Percentiles rank a stretch among this genome's conserved stretches.
Evolutionary conservation across 2,113 vertebrate species (phyloP).

Genomic region (Sigmodon hispidus): DNA sequence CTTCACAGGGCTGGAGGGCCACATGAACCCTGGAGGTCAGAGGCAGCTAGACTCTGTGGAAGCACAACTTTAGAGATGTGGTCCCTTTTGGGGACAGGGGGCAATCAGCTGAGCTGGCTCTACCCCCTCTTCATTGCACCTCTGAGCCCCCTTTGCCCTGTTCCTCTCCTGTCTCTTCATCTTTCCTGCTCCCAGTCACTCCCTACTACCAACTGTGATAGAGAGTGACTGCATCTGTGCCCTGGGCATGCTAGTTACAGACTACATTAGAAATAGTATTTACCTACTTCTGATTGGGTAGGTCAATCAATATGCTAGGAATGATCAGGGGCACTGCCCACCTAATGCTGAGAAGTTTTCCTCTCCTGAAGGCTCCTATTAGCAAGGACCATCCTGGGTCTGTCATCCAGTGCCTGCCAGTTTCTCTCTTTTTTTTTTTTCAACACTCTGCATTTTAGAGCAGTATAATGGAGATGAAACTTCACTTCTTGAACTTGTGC

Average conservation of each 20-base stretch:
- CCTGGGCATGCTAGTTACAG: neutral
- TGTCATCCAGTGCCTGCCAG: rapidly evolving
- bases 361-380: no score
- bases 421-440: neutral
- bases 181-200: neutral
- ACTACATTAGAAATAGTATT: neutral
- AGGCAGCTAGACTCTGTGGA: neutral
- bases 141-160: neutral
- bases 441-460: neutral
- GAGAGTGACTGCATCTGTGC: rapidly evolving
- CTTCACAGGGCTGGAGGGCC: neutral
- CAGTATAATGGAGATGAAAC: neutral
- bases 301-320: neutral
- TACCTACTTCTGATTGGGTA: no score
- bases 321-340: neutral
- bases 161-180: neutral
- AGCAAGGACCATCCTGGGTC: neutral
- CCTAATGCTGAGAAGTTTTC: neutral
- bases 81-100: rapidly evolving
- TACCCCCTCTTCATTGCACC: rapidly evolving
- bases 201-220: no score
- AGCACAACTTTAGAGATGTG: rapidly evolving
- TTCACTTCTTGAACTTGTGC: neutral
- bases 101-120: rapidly evolving
- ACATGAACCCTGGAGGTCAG: neutral